Evolutionary conservation across 2,888 invertebrate species (phyloP).

Genomic region (Diachrysia chrysitis): DNA sequence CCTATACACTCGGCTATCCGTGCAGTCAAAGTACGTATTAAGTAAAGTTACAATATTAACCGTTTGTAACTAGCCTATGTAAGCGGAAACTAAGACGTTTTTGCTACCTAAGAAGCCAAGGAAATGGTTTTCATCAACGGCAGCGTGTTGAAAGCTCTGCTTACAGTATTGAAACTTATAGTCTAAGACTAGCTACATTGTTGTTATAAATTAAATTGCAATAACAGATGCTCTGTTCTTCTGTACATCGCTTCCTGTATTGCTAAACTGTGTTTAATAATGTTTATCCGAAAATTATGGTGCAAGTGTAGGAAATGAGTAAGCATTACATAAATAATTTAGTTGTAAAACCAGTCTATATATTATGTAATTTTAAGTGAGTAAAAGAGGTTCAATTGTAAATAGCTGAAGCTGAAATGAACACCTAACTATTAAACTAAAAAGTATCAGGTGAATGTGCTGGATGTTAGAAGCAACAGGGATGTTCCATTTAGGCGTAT

Average conservation of each 20-base stretch:
- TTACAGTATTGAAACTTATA: constrained; percentile 16
- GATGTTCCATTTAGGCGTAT: background rate
- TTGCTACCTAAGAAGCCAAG: constrained; percentile 18
- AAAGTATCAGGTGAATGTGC: too few relatives aligned
- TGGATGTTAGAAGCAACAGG: background rate
- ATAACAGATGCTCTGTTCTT: constrained; percentile 6
- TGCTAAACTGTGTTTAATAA: constrained; percentile 4
- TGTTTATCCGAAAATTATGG: background rate
- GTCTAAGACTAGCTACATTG: constrained; percentile 3
- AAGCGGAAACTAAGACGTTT: constrained; percentile 16
- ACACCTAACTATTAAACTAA: background rate
- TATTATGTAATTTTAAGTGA: background rate
- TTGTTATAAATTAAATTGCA: constrained; percentile 8
- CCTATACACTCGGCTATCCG: too few relatives aligned
- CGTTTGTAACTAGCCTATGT: background rate
- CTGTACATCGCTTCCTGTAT: background rate
- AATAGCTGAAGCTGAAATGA: too few relatives aligned
- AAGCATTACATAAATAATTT: background rate
- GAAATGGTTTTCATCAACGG: constrained; percentile 32
- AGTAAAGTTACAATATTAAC: background rate
- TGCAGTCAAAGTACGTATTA: too few relatives aligned
- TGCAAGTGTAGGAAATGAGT: background rate
- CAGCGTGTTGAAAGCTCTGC: constrained; percentile 24
- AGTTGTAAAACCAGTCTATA: background rate
- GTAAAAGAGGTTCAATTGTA: too few relatives aligned